Evolutionary conservation across 2,888 invertebrate species (phyloP), one percentile per base, ranked within the genome.

Genomic region (Anorthoa munda): DNA sequence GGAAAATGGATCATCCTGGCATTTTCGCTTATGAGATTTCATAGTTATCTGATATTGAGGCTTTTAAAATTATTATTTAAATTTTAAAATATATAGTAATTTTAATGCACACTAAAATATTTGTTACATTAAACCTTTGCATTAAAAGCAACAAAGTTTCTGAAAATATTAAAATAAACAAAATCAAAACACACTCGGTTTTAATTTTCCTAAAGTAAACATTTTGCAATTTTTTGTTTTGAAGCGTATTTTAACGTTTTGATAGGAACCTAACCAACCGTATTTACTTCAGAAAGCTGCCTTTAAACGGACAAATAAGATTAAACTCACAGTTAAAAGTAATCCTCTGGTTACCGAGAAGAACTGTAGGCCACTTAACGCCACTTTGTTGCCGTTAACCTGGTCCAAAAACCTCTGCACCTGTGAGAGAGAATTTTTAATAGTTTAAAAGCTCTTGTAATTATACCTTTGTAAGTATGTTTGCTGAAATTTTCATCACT

Each of bases 391-490:
- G 4, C 97, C 96, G 75, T 97, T 97, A 61, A 97, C 97, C 93
- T 97, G 97, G 76, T 97, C 97, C 72, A 97, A 93, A 82, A 97
- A 96, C 72, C 97, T 96, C 86, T 97, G 97, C 58, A 97, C 96
- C 97, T 97, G 84, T n/a, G 4, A 66, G 67, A 60, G 15, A 31
- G 18, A 31, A 60, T 61, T 17, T 13, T 31, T 59, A 26, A 66
- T 53, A 23, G 21, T 31, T 58, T 26, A 12, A 9, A 23, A 17
- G 17, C 18, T 31, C 31, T 39, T 39, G 39, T 39, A 39, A 39
- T 39, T 39, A 39, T 31, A 31, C 31, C 5, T 31, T 31, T 7
- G 31, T 31, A 31, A 2, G 31, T 31, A 7, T 31, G 5, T 39
- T 39, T 39, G 39, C 39, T 39, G 39, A 39, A 39, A 9, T 39